phyloP scores from a whole-genome alignment of 1,140 invertebrate genomes.

The Teleogryllus occipitalis region DNA sequence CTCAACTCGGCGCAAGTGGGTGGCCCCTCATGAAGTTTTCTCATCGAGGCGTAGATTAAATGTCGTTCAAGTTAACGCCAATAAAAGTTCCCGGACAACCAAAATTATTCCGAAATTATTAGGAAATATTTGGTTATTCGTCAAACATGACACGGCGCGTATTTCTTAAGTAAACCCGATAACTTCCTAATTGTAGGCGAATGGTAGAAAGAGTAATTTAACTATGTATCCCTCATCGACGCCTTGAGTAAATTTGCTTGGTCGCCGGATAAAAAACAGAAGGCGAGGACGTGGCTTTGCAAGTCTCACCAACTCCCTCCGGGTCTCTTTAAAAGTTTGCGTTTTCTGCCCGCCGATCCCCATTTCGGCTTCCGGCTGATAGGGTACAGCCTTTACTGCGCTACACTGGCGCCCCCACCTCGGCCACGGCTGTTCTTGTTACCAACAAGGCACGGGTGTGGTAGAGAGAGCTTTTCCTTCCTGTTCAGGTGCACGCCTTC shows the following conservation, averaged over 20 bases:
- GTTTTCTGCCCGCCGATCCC: no score
- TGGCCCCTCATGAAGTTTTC: neutral
- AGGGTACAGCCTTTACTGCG: no score
- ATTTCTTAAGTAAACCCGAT: neutral
- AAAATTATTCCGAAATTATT: neutral
- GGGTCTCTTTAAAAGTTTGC: neutral
- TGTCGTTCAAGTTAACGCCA: neutral
- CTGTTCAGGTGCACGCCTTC: no score
- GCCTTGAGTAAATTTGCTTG: neutral
- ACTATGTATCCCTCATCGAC: neutral
- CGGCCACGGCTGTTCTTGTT: no score
- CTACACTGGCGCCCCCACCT: no score
- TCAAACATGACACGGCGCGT: neutral
- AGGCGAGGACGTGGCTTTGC: neutral
- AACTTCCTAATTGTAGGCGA: neutral
- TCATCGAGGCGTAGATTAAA: constrained; percentile 4
- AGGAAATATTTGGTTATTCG: neutral
- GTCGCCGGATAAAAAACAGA: neutral
- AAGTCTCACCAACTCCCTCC: neutral
- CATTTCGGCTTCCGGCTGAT: no score
- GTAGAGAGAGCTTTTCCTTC: no score
- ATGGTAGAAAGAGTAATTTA: neutral
- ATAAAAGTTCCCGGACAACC: neutral
- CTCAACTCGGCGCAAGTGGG: neutral
- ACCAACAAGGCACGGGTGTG: no score